Evolutionary conservation across 2,797 vertebrate genomes (phyloP).

Genomic region (Acipenser oxyrinchus): DNA sequence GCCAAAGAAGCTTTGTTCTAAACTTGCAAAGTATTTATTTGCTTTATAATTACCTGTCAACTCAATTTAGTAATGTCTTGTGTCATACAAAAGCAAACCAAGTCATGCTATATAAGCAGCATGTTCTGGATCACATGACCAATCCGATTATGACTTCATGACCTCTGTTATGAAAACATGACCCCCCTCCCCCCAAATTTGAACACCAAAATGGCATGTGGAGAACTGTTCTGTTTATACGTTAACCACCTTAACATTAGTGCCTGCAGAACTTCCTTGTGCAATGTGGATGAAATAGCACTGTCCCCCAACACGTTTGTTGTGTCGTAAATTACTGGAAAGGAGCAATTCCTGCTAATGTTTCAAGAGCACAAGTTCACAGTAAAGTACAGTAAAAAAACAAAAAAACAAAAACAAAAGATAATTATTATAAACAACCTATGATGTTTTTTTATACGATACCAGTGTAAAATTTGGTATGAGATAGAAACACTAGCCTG

Average conservation of each 20-base stretch:
- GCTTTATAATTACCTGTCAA: conserved; percentile 74
- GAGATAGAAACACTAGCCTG: too few relatives aligned
- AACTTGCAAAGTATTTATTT: conserved; percentile 76
- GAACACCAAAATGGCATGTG: conserved; percentile 49
- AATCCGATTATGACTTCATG: conserved; percentile 57
- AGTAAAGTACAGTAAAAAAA: too few relatives aligned
- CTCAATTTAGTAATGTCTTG: conserved; percentile 68
- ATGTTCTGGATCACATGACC: conserved; percentile 52
- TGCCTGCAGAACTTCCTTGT: conserved; percentile 8
- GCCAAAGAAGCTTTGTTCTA: conserved; percentile 51
- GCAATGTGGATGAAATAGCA: conserved; percentile 27
- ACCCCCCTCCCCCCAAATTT: conserved; percentile 40
- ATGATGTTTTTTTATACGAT: too few relatives aligned
- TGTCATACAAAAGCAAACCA: conserved; percentile 94
- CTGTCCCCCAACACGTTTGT: conserved; percentile 15
- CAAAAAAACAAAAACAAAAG: too few relatives aligned
- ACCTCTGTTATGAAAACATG: conserved; percentile 55
- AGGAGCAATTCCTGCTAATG: too few relatives aligned
- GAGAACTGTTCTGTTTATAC: conserved; percentile 51
- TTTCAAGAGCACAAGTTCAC: too few relatives aligned
- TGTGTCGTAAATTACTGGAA: too few relatives aligned
- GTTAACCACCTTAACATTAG: conserved; percentile 41
- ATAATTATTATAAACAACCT: too few relatives aligned
- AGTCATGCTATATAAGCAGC: conserved; percentile 56
- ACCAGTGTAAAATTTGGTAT: too few relatives aligned